Conservation (phyloP, 2,888 invertebrate genomes). For the Phymatocera aterrima region DNA sequence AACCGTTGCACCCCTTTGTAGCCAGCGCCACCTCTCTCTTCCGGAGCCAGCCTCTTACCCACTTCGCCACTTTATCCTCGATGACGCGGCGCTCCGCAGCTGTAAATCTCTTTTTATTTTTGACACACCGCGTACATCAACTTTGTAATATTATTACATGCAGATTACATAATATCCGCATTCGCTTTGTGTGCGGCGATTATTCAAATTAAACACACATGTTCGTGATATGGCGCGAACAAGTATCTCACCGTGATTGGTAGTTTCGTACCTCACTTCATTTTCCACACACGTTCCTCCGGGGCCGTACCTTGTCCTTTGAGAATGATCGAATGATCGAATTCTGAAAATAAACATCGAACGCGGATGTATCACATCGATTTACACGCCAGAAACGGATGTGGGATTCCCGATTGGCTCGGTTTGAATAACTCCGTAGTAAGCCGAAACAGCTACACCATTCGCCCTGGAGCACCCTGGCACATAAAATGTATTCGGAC, state of each 20-base stretch:
- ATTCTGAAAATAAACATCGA: constrained; percentile 1
- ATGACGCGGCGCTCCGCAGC: constrained; percentile 27
- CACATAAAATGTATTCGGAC: constrained; percentile 11
- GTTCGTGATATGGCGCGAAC: not conserved
- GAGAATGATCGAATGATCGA: not conserved
- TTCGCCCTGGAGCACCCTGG: constrained; percentile 20
- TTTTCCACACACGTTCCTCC: too few species aligned
- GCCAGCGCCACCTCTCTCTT: constrained; percentile 42
- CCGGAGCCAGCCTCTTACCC: constrained; percentile 46
- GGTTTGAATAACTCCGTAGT: constrained; percentile 24
- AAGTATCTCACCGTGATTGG: too few species aligned
- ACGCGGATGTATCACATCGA: not conserved
- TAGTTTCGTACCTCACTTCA: too few species aligned
- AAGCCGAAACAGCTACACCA: not conserved
- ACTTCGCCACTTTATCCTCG: constrained; percentile 7
- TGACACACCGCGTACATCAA: not conserved
- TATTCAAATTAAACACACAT: too few species aligned
- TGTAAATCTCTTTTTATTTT: constrained; percentile 17
- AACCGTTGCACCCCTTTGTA: constrained; percentile 59
- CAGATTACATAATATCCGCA: not conserved
- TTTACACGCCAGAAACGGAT: not conserved
- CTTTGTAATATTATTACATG: not conserved
- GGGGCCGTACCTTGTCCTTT: too few species aligned
- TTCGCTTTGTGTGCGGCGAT: not conserved
- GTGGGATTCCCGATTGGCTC: constrained; percentile 22